These are phyloP conservation scores for Gephyroberyx darwinii DNA, from an alignment of 2,797 vertebrate genomes.

Conservation along the genomic window DNA sequence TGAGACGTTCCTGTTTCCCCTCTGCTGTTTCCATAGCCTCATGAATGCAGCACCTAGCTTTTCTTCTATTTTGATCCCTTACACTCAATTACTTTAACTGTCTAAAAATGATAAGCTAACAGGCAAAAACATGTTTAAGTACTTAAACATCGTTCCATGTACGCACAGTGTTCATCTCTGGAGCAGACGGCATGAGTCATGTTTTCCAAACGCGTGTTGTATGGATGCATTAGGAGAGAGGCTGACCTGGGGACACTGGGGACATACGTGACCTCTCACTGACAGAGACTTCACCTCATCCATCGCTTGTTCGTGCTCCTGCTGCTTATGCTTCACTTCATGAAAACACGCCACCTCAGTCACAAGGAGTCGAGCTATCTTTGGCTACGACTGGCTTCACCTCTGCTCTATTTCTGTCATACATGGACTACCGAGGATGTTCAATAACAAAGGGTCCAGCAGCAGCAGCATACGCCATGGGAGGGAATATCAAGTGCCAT, in stretches of 20 bases:
- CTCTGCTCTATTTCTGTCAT: neutral
- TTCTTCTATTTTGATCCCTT: neutral
- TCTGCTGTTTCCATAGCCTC: slow-evolving; percentile 7
- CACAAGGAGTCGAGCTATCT: neutral
- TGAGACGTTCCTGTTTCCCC: neutral
- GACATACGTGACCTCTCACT: slow-evolving; percentile 75
- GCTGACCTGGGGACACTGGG: slow-evolving; percentile 25
- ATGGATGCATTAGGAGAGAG: slow-evolving; percentile 7
- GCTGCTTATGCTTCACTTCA: neutral
- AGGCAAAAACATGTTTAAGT: neutral
- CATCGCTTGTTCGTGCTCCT: neutral
- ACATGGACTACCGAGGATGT: neutral
- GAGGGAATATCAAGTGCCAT: neutral
- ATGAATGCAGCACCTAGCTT: slow-evolving; percentile 18
- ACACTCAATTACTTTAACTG: neutral
- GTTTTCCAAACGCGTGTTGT: slow-evolving; percentile 83
- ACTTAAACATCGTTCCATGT: slow-evolving; percentile 7
- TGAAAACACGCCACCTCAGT: neutral
- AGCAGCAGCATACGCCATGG: neutral
- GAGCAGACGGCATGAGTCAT: slow-evolving; percentile 85
- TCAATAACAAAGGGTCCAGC: neutral
- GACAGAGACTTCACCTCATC: slow-evolving; percentile 74
- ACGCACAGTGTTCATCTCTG: slow-evolving; percentile 72
- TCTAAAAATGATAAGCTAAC: neutral
- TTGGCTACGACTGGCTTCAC: neutral